A percentile compares a stretch with the other conserved stretches of the same genome.
Evolutionary conservation across 2,888 invertebrate genomes (phyloP).

Genomic region (Tiphia femorata): DNA sequence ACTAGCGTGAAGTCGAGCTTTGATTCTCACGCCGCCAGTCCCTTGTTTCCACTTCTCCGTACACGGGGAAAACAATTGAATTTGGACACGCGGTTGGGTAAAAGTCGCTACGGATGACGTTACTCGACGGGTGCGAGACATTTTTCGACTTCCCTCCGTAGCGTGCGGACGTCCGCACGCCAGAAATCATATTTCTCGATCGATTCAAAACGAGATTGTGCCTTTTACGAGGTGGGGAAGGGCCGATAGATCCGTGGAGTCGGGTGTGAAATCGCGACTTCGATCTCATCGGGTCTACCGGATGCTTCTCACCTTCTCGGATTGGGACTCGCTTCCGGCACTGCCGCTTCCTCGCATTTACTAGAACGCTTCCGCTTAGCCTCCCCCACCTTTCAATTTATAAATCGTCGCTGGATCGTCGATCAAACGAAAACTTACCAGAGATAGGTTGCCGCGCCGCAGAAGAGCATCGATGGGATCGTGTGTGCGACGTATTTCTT

Average conservation of each 20-base stretch:
- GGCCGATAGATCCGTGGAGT: slow-evolving; percentile 28
- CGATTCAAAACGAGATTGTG: slow-evolving; percentile 24
- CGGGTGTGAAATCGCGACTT: slow-evolving; percentile 27
- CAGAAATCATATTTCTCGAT: slow-evolving; percentile 32
- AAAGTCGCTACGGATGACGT: neutral
- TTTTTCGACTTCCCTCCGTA: slow-evolving; percentile 14
- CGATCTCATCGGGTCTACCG: slow-evolving; percentile 18
- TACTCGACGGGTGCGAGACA: slow-evolving; percentile 14
- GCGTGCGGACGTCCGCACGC: slow-evolving; percentile 14
- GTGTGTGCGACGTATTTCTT: too few species aligned
- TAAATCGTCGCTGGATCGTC: neutral
- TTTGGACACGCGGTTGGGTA: neutral
- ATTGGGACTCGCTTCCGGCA: too few species aligned
- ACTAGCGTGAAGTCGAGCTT: too few species aligned
- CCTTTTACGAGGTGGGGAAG: slow-evolving; percentile 37
- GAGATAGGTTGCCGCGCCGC: too few species aligned
- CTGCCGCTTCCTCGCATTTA: too few species aligned
- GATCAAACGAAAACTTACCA: neutral
- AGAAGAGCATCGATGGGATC: too few species aligned
- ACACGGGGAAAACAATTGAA: neutral
- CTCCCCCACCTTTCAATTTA: too few species aligned
- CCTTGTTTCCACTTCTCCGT: neutral
- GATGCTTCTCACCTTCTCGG: too few species aligned
- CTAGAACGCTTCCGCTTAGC: too few species aligned
- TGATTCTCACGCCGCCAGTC: too few species aligned